Evolutionary conservation across 2,888 invertebrate genomes (phyloP).

Genomic region (Stramonita haemastoma): DNA sequence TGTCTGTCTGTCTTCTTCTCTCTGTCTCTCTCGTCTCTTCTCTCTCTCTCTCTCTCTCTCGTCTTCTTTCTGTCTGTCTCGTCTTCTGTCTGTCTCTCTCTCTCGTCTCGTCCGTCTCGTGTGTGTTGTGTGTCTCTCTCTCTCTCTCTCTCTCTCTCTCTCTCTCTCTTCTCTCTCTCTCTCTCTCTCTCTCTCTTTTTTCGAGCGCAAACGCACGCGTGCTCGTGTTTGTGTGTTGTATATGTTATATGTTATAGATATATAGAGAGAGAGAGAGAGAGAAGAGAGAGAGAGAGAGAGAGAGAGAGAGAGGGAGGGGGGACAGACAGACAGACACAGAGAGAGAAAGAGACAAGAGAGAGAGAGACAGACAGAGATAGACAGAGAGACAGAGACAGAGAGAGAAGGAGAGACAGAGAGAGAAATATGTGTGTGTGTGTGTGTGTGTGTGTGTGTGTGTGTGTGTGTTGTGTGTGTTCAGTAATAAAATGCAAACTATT

Average conservation of each 20-base stretch:
- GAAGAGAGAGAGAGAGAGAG: conserved; percentile 12
- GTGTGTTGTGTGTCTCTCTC: background rate
- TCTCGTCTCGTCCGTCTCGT: background rate
- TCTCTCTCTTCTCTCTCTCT: background rate
- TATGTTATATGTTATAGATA: too few relatives aligned
- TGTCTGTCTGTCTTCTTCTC: background rate
- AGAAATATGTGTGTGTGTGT: too few relatives aligned
- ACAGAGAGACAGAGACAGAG: conserved; percentile 12
- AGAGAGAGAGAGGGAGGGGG: conserved; percentile 7
- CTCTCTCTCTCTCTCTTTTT: background rate
- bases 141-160: background rate
- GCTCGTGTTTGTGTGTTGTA: too few relatives aligned
- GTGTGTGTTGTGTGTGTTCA: too few relatives aligned
- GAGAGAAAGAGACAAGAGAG: conserved; percentile 13
- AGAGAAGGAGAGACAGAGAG: conserved; percentile 1
- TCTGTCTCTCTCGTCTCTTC: background rate
- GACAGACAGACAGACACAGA: conserved; percentile 4
- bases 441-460: too few relatives aligned
- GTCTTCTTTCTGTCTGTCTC: background rate
- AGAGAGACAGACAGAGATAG: background rate
- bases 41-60: background rate
- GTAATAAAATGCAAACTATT: too few relatives aligned
- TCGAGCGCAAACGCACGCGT: too few relatives aligned
- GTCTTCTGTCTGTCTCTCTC: background rate
- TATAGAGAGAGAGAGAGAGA: background rate